Evolutionary conservation across 2,797 vertebrate genomes (phyloP), one percentile per base, ranked within the genome.

Genomic region (Xenentodon cancila): DNA sequence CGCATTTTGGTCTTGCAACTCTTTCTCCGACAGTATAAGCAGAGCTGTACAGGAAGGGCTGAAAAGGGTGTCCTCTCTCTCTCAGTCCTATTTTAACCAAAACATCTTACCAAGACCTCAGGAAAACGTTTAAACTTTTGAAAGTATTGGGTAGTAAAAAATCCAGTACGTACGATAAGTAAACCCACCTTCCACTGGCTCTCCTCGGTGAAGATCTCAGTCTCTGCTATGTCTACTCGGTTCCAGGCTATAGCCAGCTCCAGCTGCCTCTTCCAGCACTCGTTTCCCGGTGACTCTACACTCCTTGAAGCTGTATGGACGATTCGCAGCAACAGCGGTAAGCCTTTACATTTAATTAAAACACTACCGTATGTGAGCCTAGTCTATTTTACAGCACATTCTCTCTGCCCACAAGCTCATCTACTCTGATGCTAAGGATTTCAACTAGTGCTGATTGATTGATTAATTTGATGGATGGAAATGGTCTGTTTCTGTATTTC

Each of bases 201-300:
- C 82, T 98, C 94, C 0, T 97, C 96, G 0, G 95, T 96, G 82
- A 99, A 99, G 81, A 99, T 97, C 88, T 99, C 95, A 0, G 93
- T 95, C 74, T 94, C 84, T 21, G 98, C 98, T 7, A 99, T 96
- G 88, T 99, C 97, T 62, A 97, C 95, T 1, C 97, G 90, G 80
- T 98, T 97, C 98, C 98, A 99, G 43, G 95, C 95, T 62, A 99
- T 96, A 0, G 98, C 97, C 75, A 99, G 61, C 86, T 97, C 95
- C 85, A 99, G 92, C 86, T 99, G 96, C 64, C 94, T 94, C 77
- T 94, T 94, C 94, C 93, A 97, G 77, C 82, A 92, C 74, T 95
- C 92, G 0, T 46, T 90, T 4, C 91, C 94, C 42, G 84, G 88
- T 9, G 90, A 88, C 66, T 93, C 93, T 4, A 84, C 91, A 72